Conservation (phyloP, 2,888 invertebrate species). For the Microdon myrmicae region DNA sequence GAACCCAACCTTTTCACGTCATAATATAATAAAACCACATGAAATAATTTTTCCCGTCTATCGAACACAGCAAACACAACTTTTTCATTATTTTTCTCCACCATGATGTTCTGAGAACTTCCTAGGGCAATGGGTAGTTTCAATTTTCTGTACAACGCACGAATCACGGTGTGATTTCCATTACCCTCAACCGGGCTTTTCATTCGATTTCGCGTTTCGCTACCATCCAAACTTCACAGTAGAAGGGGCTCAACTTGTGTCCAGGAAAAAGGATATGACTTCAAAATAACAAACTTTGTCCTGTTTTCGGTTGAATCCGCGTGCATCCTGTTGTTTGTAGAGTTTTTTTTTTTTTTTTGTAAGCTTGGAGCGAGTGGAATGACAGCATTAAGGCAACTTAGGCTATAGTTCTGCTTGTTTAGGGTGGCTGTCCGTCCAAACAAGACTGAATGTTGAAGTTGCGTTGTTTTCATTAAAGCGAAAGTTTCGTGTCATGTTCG, state of each 20-base stretch:
- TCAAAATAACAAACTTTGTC: conserved; percentile 35
- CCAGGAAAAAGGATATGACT: conserved; percentile 22
- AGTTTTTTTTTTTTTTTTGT: conserved; percentile 4
- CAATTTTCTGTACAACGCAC: background rate
- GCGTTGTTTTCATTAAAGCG: conserved; percentile 33
- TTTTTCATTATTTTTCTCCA: conserved; percentile 45
- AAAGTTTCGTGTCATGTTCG: background rate
- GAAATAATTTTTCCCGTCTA: conserved; percentile 51
- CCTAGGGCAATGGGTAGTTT: background rate
- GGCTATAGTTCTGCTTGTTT: conserved; percentile 19
- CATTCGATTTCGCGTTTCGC: conserved; percentile 30
- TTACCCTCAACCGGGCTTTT: conserved; percentile 27
- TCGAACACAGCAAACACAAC: conserved; percentile 51
- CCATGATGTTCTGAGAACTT: background rate
- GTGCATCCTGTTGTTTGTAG: conserved; percentile 12
- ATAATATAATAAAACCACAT: conserved; percentile 47
- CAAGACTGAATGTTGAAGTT: conserved; percentile 7
- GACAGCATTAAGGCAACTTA: conserved; percentile 36
- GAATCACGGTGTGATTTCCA: conserved; percentile 44
- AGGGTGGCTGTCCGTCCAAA: background rate
- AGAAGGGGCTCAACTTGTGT: conserved; percentile 7
- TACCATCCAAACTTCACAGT: background rate
- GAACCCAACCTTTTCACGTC: conserved; percentile 44
- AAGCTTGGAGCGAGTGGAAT: background rate
- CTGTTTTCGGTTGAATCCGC: conserved; percentile 27